These are phyloP conservation scores for Stigmatopora argus DNA, from an alignment of 2,113 vertebrate genomes.

Conservation along the genomic window DNA sequence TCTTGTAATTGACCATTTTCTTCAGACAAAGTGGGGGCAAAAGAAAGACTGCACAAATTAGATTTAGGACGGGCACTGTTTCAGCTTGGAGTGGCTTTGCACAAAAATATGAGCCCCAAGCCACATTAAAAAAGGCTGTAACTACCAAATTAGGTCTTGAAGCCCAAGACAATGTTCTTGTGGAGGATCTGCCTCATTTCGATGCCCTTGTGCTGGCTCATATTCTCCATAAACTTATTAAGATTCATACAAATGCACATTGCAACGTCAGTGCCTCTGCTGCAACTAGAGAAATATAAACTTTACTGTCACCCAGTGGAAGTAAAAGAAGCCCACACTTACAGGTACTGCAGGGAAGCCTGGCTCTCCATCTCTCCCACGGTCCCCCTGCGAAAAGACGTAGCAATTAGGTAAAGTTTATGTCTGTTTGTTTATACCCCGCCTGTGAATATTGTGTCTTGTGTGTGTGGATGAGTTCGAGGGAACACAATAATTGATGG, in stretches of 20 bases:
- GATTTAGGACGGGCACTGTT: background rate
- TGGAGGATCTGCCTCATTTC: background rate
- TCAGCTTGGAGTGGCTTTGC: background rate
- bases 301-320: conserved; percentile 41
- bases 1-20: background rate
- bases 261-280: background rate
- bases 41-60: background rate
- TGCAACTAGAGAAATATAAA: conserved; percentile 3
- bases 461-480: background rate
- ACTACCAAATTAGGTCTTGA: conserved; percentile 17
- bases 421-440: conserved; percentile 30
- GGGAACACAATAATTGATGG: conserved; percentile 3
- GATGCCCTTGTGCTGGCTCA: conserved; percentile 23
- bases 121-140: background rate
- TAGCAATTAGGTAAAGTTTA: conserved; percentile 28
- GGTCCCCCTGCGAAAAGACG: conserved; percentile 65
- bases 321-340: conserved; percentile 29
- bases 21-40: background rate
- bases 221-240: conserved; percentile 2
- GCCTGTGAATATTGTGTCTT: background rate
- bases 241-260: conserved; percentile 12
- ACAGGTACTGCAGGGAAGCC: conserved; percentile 57
- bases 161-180: background rate
- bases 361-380: conserved; percentile 56
- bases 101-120: background rate